Base-by-base conservation (phyloP, 2,888 invertebrate species). In the Diloba caeruleocephala region DNA sequence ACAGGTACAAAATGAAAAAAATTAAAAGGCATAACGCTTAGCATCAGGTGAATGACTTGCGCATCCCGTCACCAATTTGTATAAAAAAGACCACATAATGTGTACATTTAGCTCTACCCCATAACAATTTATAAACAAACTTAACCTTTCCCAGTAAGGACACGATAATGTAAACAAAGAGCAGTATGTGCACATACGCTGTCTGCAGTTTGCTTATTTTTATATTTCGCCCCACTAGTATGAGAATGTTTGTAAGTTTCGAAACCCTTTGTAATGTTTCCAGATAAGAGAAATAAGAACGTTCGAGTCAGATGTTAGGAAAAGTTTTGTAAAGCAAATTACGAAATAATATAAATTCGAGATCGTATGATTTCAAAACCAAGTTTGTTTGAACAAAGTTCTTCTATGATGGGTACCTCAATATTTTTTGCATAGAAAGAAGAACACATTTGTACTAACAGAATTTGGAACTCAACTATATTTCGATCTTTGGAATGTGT, bases 131-230 rank as follows among this genome's bases (percentile, higher is more conserved):
- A 42, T 65, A 71, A 68, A 71, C 62, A 71, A 71, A 65, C 62
- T 56, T 46, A 64, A 64, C 57, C 57, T 71, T 65, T 62, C 54
- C 46, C 53, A 68, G 68, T 59, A 62, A 53, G 68, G 56, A 59
- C 54, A 36, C 52, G 44, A 68, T 65, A 68, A 54, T 13, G 44
- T 68, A 71, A 71, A 71, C 65, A 71, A 50, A 51, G 19, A 53
- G 10, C 51, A 34, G 60, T 42, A 41, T 71, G 71, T 45, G 39
- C 67, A 65, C 71, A 64, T 50, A 48, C 71, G 64, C 32, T 19
- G 39, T 9, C 25, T 37, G 54, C 26, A 34, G 13, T 37, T 15
- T 56, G 72, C 68, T 71, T 71, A 57, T 71, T 71, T 71, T 71
- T 55, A 65, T 71, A 68, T 41, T 26, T 43, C 61, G 15, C 34